Evolutionary conservation across 2,888 invertebrate genomes (phyloP), one percentile per base, ranked within the genome.

Genomic region (Hydropsyche betteni): DNA sequence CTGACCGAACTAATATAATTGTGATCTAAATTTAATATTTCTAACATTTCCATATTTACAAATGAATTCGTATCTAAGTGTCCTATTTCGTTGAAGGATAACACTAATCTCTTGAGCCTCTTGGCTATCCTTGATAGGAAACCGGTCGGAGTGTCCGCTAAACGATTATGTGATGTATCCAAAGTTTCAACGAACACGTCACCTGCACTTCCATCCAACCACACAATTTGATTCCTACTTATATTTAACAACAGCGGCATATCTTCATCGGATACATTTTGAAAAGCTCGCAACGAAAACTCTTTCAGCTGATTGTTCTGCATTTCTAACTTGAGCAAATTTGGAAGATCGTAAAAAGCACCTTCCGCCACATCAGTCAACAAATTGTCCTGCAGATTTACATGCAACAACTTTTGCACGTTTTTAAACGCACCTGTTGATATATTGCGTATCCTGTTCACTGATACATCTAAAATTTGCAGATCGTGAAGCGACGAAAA

Each of bases 321-420:
- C 77, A 96, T 86, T 84, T 96, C 95, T 75, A 97, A 86, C 81
- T 92, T 91, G 80, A 91, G 90, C 80, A 97, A 85, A 82, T 90
- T 91, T 33, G 93, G 91, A 81, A 96, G 87, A 82, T 94, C 91
- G 75, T 89, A 87, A 82, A 97, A 94, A 5, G 95, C 91, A 74
- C 90, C 89, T 64, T 89, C 89, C 77, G 92, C 92, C 81, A 97
- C 90, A 80, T 90, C 89, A 79, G 88, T 88, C 81, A 97, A 90
- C 81, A 91, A 88, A 86, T 97, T 97, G 82, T 93, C 91, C 73
- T 94, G 93, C 80, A 97, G 86, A 83, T 96, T 93, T 81, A 97
- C 87, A 82, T 93, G 94, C 81, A 91, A 90, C 80, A 97, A 89
- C 83, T 91, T 91, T 51, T 92, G 91, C 83, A 96, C 89, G 84